A percentile compares a stretch with the other conserved stretches of the same genome.
These are phyloP conservation scores for Morinoia aosen DNA, from an alignment of 2,888 invertebrate genomes.

Conservation along the genomic window DNA sequence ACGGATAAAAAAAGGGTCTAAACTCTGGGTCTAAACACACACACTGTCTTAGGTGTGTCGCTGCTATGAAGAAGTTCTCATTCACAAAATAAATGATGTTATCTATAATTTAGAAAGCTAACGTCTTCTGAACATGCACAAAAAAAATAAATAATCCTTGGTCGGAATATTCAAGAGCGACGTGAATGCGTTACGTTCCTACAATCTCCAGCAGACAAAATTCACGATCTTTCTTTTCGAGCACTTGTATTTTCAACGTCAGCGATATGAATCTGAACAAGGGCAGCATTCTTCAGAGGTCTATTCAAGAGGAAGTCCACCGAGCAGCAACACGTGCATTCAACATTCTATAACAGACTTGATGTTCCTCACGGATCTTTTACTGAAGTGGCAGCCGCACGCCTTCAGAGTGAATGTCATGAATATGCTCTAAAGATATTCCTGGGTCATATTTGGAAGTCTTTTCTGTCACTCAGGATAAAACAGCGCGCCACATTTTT, in stretches of 20 bases:
- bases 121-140: neutral
- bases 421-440: neutral
- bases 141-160: neutral
- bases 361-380: neutral
- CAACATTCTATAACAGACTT: neutral
- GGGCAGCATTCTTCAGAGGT: neutral
- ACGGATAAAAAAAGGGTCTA: too few species aligned
- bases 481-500: neutral
- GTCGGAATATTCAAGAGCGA: neutral
- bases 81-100: neutral
- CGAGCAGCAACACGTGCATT: neutral
- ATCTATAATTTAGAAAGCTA: neutral
- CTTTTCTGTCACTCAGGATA: neutral
- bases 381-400: neutral
- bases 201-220: neutral
- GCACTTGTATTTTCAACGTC: neutral
- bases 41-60: neutral
- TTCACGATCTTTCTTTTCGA: neutral
- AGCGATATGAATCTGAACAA: slow-evolving; percentile 17
- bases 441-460: neutral
- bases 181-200: neutral
- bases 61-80: neutral
- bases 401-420: neutral
- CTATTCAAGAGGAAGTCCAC: neutral
- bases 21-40: neutral